Conservation (phyloP, 2,113 vertebrate species). For the Hyaena hyaena region DNA sequence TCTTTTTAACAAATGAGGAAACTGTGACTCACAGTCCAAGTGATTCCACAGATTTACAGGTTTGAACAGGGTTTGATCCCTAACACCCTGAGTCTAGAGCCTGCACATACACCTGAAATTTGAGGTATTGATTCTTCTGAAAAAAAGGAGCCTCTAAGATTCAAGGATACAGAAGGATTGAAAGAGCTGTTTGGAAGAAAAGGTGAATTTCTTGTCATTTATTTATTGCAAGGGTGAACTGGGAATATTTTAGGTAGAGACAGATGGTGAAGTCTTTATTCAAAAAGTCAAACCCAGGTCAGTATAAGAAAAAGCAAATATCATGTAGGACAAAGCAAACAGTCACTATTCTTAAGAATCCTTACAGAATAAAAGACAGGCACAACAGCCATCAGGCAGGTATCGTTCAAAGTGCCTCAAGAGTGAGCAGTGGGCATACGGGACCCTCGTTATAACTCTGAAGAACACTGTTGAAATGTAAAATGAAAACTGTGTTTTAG, state of each 20-base stretch:
- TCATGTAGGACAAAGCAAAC: not conserved
- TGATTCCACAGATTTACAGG: not conserved
- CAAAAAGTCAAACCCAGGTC: not conserved
- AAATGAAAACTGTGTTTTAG: conserved; percentile 6
- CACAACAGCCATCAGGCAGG: not conserved
- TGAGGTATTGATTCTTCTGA: not conserved
- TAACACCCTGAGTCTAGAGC: not conserved
- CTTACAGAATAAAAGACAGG: not conserved
- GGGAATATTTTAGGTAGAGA: conserved; percentile 15
- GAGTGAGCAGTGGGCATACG: not conserved
- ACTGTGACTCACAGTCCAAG: not conserved
- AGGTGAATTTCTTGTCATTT: not conserved
- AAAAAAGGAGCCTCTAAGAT: not conserved
- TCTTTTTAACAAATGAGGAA: not conserved
- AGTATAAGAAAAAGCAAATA: not conserved
- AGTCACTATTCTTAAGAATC: not conserved
- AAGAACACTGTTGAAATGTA: not conserved
- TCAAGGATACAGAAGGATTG: not conserved
- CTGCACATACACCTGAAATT: not conserved
- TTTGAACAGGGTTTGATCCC: not conserved
- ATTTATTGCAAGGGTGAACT: not conserved
- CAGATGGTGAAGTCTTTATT: conserved; percentile 7
- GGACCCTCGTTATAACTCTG: not conserved
- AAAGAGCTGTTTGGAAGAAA: not conserved
- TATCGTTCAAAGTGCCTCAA: not conserved